phyloP scores from a whole-genome alignment of 2,797 vertebrate genomes.

The Pipistrellus kuhlii region DNA sequence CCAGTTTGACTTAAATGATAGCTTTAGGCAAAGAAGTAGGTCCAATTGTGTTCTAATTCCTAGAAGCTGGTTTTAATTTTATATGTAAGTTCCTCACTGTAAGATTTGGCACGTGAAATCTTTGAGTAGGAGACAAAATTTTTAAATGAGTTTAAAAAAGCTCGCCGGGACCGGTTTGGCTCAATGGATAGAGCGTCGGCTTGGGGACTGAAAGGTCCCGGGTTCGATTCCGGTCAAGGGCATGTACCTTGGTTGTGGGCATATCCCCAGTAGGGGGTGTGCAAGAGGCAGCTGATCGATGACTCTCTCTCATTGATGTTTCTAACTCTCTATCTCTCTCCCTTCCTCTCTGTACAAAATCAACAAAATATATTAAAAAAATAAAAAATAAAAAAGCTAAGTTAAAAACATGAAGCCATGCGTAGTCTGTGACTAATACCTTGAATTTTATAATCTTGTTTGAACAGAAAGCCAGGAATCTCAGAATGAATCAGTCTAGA shows the following conservation, averaged over 20 bases:
- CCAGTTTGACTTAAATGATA: not conserved
- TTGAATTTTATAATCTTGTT: constrained; percentile 73
- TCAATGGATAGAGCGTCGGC: too few relatives aligned
- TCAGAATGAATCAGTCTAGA: constrained; percentile 84
- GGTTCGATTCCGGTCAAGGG: too few relatives aligned
- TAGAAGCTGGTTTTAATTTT: constrained; percentile 42
- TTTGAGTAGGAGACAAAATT: not conserved
- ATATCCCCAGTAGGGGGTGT: too few relatives aligned
- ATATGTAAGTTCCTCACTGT: not conserved
- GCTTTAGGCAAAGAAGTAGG: constrained; percentile 35
- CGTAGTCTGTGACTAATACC: constrained; percentile 17
- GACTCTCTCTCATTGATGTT: too few relatives aligned
- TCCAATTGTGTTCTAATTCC: not conserved
- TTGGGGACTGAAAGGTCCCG: too few relatives aligned
- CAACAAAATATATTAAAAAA: too few relatives aligned
- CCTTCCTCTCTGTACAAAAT: too few relatives aligned
- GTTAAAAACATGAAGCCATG: not conserved
- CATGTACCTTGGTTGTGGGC: too few relatives aligned
- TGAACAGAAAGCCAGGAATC: constrained; percentile 73
- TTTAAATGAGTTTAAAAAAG: not conserved
- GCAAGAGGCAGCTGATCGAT: too few relatives aligned
- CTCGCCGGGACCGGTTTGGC: too few relatives aligned
- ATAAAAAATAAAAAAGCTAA: not conserved
- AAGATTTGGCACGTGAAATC: not conserved
- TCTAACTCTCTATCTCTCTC: too few relatives aligned